These are phyloP conservation scores for Miichthys miiuy DNA, from an alignment of 2,797 vertebrate species.

Conservation along the genomic window DNA sequence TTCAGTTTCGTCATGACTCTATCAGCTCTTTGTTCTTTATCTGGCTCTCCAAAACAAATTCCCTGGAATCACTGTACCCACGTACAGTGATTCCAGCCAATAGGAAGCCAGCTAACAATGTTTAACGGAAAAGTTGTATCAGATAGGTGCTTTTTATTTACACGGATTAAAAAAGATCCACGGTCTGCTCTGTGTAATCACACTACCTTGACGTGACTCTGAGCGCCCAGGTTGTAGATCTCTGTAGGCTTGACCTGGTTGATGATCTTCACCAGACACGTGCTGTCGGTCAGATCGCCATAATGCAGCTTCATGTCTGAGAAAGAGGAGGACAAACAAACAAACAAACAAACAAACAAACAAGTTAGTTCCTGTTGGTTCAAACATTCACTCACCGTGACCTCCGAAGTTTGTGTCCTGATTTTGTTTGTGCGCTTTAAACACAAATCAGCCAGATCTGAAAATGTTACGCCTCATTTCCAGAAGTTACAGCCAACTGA, in stretches of 20 bases:
- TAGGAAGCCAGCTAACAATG: not conserved
- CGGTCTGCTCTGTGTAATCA: not conserved
- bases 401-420: not conserved
- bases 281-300: conserved; percentile 98
- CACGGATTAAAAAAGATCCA: not conserved
- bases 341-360: not conserved
- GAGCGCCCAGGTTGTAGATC: conserved; percentile 99
- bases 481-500: not conserved
- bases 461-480: not conserved
- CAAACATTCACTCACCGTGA: not conserved
- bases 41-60: conserved; percentile 18
- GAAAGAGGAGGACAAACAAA: not conserved
- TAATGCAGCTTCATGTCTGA: conserved; percentile 99
- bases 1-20: not conserved
- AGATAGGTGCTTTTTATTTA: not conserved
- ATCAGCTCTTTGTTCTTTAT: conserved; percentile 1
- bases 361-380: not conserved
- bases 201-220: conserved; percentile 97
- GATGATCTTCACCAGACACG: conserved; percentile 98
- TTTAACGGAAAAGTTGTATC: not conserved
- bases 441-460: not conserved
- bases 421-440: not conserved
- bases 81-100: conserved; percentile 2
- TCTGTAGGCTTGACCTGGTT: conserved; percentile 95
- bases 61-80: too few relatives aligned